phyloP scores from a whole-genome alignment of 2,888 invertebrate species.

The Eupithecia pulchellata region DNA sequence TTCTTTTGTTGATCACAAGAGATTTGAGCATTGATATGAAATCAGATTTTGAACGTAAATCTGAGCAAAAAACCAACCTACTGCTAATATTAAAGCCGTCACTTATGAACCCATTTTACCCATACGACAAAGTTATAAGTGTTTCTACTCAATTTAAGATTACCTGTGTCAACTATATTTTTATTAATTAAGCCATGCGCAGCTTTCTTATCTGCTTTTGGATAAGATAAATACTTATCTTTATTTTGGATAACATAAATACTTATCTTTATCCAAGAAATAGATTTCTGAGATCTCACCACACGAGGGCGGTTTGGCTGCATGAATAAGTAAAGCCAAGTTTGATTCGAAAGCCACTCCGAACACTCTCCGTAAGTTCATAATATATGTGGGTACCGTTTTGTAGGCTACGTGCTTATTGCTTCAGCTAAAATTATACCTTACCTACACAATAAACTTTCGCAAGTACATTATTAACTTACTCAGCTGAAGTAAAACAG shows the following conservation, averaged over 20 bases:
- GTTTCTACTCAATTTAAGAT: no score
- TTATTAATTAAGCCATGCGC: no score
- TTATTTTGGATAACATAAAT: no score
- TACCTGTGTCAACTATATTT: no score
- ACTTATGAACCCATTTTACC: no score
- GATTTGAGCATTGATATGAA: no score
- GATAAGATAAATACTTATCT: no score
- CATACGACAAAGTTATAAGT: no score
- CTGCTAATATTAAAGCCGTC: no score
- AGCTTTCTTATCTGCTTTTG: no score
- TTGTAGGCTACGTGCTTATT: conserved; percentile 47
- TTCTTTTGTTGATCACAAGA: not conserved
- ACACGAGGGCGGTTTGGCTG: conserved; percentile 16
- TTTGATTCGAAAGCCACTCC: conserved; percentile 36
- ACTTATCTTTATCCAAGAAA: no score
- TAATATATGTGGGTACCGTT: conserved; percentile 39
- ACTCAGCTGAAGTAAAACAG: conserved; percentile 26
- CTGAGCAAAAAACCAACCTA: not conserved
- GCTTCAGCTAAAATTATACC: conserved; percentile 42
- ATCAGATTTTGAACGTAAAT: no score
- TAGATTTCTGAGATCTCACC: not conserved
- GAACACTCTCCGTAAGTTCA: conserved; percentile 34
- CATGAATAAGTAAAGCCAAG: conserved; percentile 51
- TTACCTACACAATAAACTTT: conserved; percentile 29
- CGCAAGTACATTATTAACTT: conserved; percentile 36